These are phyloP conservation scores for Salvelinus sp. DNA, from an alignment of 2,113 vertebrate genomes.

Conservation along the genomic window DNA sequence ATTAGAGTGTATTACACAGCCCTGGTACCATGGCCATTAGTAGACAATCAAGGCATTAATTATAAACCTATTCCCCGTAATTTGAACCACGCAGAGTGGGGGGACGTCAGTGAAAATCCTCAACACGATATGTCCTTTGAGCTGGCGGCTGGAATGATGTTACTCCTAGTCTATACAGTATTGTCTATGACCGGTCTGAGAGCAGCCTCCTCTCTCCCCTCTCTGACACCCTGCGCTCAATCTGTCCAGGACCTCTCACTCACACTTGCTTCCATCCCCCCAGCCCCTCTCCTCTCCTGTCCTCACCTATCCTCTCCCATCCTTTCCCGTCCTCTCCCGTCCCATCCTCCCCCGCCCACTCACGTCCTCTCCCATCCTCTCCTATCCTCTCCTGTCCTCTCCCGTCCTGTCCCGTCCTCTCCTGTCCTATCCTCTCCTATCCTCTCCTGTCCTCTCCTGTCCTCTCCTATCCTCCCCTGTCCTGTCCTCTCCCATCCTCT, in stretches of 20 bases:
- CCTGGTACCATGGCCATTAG: conserved; percentile 58
- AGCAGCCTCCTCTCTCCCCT: conserved; percentile 22
- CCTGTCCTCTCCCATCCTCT: not conserved
- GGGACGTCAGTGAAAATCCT: conserved; percentile 68
- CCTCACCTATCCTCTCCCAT: not conserved
- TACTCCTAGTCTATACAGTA: conserved; percentile 64
- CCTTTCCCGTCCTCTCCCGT: not conserved
- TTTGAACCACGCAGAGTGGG: conserved; percentile 54
- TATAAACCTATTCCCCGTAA: conserved; percentile 70
- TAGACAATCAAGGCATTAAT: conserved; percentile 68
- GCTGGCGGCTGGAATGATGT: conserved; percentile 66
- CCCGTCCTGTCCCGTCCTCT: accelerated
- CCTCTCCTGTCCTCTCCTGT: not conserved
- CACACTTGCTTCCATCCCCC: conserved; percentile 60
- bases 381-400: accelerated
- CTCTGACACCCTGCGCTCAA: conserved; percentile 57
- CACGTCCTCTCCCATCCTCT: accelerated
- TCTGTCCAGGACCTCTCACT: conserved; percentile 69
- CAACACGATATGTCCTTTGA: conserved; percentile 70
- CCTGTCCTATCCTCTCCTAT: accelerated
- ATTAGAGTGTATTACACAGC: conserved; percentile 67
- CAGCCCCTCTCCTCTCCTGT: not conserved
- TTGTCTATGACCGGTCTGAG: conserved; percentile 47
- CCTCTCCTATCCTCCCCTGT: conserved; percentile 1
- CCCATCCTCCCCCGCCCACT: conserved; percentile 6